Evolutionary conservation across 2,888 invertebrate species (phyloP).

Genomic region (Amorpha juglandis): DNA sequence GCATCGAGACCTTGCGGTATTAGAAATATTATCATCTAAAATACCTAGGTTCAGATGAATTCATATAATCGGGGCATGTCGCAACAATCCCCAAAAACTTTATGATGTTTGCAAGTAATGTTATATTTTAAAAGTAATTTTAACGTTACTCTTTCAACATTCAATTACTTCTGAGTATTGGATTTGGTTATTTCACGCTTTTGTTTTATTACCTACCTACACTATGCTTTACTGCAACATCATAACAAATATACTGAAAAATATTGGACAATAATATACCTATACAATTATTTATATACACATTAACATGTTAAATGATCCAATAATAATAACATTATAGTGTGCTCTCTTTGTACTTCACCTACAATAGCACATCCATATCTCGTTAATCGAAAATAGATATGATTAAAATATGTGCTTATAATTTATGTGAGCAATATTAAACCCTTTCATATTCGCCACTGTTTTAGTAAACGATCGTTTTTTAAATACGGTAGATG

Average conservation of each 20-base stretch:
- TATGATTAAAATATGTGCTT: slow-evolving; percentile 54
- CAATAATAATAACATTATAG: slow-evolving; percentile 42
- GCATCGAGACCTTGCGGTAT: slow-evolving; percentile 3
- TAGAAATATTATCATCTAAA: not conserved
- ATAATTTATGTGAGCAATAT: slow-evolving; percentile 68
- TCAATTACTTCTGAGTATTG: slow-evolving; percentile 67
- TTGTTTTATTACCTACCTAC: slow-evolving; percentile 67
- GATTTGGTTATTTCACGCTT: slow-evolving; percentile 71
- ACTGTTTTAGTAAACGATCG: slow-evolving; percentile 8
- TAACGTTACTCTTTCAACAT: slow-evolving; percentile 43
- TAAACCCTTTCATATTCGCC: slow-evolving; percentile 31
- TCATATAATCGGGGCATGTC: not conserved
- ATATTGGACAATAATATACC: slow-evolving; percentile 42
- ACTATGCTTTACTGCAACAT: slow-evolving; percentile 50
- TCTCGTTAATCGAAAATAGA: slow-evolving; percentile 38
- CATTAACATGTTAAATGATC: slow-evolving; percentile 37
- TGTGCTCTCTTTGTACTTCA: slow-evolving; percentile 63
- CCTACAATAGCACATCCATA: slow-evolving; percentile 39
- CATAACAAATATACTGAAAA: slow-evolving; percentile 48
- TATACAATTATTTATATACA: slow-evolving; percentile 38
- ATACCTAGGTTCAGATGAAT: not conserved
- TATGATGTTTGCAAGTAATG: not conserved
- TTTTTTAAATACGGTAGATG: not conserved
- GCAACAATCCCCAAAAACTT: slow-evolving; percentile 1
- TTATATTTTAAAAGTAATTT: slow-evolving; percentile 7